Percentiles rank a stretch among this genome's conserved stretches.
These are phyloP conservation scores for Chromis chromis DNA, from an alignment of 2,797 vertebrate genomes.

Conservation along the genomic window DNA sequence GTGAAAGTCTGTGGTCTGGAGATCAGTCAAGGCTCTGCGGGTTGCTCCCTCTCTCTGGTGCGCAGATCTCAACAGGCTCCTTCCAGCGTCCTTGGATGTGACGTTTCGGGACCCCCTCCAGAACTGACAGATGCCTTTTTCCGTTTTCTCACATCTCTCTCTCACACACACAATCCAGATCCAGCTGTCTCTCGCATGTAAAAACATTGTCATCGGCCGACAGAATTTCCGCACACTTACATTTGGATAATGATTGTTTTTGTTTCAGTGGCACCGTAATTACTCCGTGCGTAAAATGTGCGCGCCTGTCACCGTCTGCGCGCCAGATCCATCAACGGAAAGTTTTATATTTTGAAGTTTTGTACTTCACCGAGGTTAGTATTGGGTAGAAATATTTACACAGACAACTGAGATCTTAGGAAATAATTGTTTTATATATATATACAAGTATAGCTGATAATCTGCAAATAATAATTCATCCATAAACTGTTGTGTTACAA, in stretches of 20 bases:
- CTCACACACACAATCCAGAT: not conserved
- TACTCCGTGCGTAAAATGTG: slow-evolving; percentile 29
- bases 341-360: not conserved
- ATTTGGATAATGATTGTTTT: slow-evolving; percentile 39
- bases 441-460: not conserved
- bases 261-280: not conserved
- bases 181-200: not conserved
- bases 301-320: not conserved
- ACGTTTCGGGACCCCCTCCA: slow-evolving; percentile 67
- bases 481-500: not conserved
- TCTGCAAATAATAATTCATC: no score
- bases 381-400: not conserved
- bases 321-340: not conserved
- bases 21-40: slow-evolving; percentile 21
- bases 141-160: slow-evolving; percentile 7
- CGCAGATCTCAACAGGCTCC: slow-evolving; percentile 28
- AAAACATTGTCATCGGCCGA: slow-evolving; percentile 11
- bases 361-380: not conserved
- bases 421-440: not conserved
- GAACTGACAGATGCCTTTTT: slow-evolving; percentile 37
- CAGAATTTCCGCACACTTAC: slow-evolving; percentile 11
- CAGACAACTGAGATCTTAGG: not conserved
- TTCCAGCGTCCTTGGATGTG: slow-evolving; percentile 54
- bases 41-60: slow-evolving; percentile 25
- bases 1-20: slow-evolving; percentile 12